Evolutionary conservation across 2,888 invertebrate species (phyloP), one percentile per base, ranked within the genome.

Genomic region (Dioctria linearis): DNA sequence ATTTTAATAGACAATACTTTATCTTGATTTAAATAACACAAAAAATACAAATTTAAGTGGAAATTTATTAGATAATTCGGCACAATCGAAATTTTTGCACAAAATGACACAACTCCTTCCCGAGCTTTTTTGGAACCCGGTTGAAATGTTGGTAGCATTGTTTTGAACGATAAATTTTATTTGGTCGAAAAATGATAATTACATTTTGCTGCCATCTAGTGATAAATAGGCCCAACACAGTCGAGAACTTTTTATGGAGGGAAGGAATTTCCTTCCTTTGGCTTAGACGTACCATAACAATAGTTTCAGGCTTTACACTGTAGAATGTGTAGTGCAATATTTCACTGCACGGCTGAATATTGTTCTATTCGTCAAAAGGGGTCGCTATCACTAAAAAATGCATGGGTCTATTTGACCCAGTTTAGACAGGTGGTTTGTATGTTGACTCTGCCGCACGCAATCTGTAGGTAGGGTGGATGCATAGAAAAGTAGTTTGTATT

Each of bases 1-100:
- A 46, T 6, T 46, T 46, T 46, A 5, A 46, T 8, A 46, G 2
- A 46, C 5, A 6, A 6, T 46, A 46, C 5, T 6, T 46, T 46
- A 46, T 2, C 11, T 39, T 51, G 13, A 46, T 69, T 5, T 49
- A 37, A 51, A 39, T 4, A 71, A 8, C 13, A 39, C 54, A 51
- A 71, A 54, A 46, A 39, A 11, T 54, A 39, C 3, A 8, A 51
- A 71, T 39, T 54, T 71, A 54, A n/a, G 71, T 43, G 37, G 40
- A 42, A 59, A 61, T 75, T 75, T 75, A 61, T 75, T 75, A 75
- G 59, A 75, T 75, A 75, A 75, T 75, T 61, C 75, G 25, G 42
- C 51, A 25, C 61, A 59, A 75, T 75, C 39, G 46, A 43, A 61
- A 75, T 40, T 43, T 75, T 59, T 46, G 40, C 71, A 54, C 54